Percentiles rank a stretch among this genome's conserved stretches.
These are phyloP conservation scores for Herpetotheres cachinnans DNA, from an alignment of 2,113 vertebrate species.

Conservation along the genomic window DNA sequence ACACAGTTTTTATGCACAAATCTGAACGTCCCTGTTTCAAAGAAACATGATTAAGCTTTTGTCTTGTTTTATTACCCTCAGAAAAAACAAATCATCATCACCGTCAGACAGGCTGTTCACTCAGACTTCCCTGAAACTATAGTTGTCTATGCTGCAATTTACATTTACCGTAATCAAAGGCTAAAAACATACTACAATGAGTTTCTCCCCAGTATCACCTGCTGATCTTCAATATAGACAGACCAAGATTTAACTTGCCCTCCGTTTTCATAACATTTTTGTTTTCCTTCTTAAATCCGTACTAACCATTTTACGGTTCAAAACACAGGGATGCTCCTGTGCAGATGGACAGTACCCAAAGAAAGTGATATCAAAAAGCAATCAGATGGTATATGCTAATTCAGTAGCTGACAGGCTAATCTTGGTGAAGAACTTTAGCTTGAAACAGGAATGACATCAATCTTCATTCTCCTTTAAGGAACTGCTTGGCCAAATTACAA, in stretches of 20 bases:
- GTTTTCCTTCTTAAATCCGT: background rate
- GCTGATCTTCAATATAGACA: background rate
- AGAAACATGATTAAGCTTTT: background rate
- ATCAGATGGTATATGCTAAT: background rate
- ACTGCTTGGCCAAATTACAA: background rate
- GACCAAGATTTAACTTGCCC: background rate
- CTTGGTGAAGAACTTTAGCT: background rate
- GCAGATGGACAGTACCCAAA: background rate
- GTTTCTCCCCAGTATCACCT: background rate
- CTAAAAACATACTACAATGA: background rate
- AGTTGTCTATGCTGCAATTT: background rate
- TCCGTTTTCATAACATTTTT: background rate
- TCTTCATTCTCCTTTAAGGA: background rate
- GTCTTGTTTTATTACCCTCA: too few relatives aligned
- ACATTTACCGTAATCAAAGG: background rate
- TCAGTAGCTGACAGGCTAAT: background rate
- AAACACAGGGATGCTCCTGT: background rate
- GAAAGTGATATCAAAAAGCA: background rate
- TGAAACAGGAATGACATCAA: background rate
- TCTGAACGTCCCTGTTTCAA: background rate
- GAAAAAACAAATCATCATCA: background rate
- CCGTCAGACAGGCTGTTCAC: background rate
- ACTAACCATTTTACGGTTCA: background rate
- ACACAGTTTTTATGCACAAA: background rate
- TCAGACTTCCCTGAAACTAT: background rate